These are phyloP conservation scores for Sesamia nonagrioides DNA, from an alignment of 1,140 invertebrate genomes.

Conservation along the genomic window DNA sequence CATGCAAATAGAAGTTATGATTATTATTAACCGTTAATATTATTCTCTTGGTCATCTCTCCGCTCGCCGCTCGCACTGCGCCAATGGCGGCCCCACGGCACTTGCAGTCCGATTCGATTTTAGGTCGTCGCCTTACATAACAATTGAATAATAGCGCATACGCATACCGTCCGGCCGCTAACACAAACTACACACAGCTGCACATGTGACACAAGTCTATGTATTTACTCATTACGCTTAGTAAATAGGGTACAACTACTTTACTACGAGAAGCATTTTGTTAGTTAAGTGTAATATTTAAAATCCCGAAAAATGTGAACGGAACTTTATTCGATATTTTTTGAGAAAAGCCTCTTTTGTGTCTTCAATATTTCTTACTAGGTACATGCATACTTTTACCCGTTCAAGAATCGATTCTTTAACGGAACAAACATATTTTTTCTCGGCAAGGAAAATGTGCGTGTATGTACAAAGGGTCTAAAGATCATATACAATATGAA, in stretches of 20 bases:
- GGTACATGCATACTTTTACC: not conserved
- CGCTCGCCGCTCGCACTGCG: conserved; percentile 35
- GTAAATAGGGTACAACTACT: conserved; percentile 4
- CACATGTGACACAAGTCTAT: conserved; percentile 21
- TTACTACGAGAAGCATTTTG: conserved; percentile 16
- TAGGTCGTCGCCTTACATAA: conserved; percentile 81
- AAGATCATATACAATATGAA: too few species aligned
- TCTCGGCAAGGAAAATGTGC: too few species aligned
- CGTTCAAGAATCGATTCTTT: too few species aligned
- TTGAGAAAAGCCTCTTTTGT: not conserved
- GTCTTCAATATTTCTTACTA: not conserved
- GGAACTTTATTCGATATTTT: not conserved
- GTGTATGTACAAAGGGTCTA: too few species aligned
- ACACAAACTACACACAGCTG: conserved; percentile 32
- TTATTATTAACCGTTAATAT: too few species aligned
- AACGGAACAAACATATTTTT: too few species aligned
- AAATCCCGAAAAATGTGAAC: conserved; percentile 10
- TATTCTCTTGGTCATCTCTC: not conserved
- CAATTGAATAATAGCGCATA: conserved; percentile 80
- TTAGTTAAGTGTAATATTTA: conserved; percentile 24
- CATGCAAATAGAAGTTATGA: too few species aligned
- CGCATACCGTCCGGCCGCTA: conserved; percentile 50
- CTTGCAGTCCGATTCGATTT: conserved; percentile 72
- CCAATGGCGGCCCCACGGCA: conserved; percentile 38
- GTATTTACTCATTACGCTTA: conserved; percentile 38